Conservation (phyloP, 2,113 vertebrate genomes). For the Mastomys coucha region DNA sequence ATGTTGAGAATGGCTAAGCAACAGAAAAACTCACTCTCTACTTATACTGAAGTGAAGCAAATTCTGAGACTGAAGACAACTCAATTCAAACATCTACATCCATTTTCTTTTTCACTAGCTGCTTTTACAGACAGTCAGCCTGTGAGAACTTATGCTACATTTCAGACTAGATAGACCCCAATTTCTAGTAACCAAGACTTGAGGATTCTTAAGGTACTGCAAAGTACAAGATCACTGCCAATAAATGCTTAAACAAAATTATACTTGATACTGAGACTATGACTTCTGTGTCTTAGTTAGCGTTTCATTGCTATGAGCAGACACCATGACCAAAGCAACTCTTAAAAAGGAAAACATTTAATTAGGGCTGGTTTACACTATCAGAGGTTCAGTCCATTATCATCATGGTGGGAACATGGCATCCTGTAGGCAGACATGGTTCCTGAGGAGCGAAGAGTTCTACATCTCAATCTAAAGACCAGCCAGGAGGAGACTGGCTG, state of each 20-base stretch:
- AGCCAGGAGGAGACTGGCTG: no score
- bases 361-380: no score
- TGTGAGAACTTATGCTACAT: conserved; percentile 10
- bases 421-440: no score
- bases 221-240: background rate
- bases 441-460: no score
- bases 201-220: conserved; percentile 8
- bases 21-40: background rate
- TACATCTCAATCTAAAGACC: no score
- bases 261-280: background rate
- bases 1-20: background rate
- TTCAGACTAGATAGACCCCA: background rate
- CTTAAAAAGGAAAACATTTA: no score
- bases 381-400: no score
- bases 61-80: background rate
- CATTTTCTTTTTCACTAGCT: conserved; percentile 15
- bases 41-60: background rate
- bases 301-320: no score
- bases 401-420: no score
- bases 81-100: background rate
- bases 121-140: background rate
- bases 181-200: conserved; percentile 2
- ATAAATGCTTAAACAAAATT: background rate
- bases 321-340: no score
- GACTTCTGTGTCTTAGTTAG: background rate